Percentiles rank a stretch among this genome's conserved stretches.
Conservation (phyloP, 1,140 invertebrate genomes). For the Drosophila teissieri region DNA sequence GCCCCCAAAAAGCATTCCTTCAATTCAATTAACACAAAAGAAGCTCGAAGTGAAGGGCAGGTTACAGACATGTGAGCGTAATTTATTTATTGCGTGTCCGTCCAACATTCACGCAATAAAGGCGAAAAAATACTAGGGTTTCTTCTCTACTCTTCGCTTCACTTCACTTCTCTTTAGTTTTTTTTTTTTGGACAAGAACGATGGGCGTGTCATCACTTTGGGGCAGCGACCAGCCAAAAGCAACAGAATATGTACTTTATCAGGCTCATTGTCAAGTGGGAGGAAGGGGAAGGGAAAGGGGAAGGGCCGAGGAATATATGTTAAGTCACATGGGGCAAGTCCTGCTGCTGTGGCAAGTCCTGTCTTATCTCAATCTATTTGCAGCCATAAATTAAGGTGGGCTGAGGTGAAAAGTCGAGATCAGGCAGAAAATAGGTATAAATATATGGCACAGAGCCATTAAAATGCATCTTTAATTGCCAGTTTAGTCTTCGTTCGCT, state of each 20-base stretch:
- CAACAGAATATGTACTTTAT: slow-evolving; percentile 26
- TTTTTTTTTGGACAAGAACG: slow-evolving; percentile 17
- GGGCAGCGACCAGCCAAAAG: slow-evolving; percentile 25
- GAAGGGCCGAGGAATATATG: background rate
- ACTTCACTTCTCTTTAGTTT: too few species aligned
- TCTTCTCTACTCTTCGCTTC: too few species aligned
- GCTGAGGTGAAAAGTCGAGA: background rate
- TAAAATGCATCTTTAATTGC: background rate
- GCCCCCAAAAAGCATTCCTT: background rate
- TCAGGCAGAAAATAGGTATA: too few species aligned
- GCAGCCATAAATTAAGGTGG: background rate
- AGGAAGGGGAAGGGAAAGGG: background rate
- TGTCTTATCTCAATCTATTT: slow-evolving; percentile 24
- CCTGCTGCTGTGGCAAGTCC: background rate
- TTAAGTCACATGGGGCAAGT: background rate
- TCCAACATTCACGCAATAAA: slow-evolving; percentile 58
- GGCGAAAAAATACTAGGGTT: background rate
- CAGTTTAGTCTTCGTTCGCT: background rate
- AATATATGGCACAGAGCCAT: too few species aligned
- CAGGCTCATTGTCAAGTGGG: slow-evolving; percentile 29
- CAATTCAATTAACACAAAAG: slow-evolving; percentile 67
- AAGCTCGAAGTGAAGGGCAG: slow-evolving; percentile 32
- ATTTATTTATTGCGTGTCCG: slow-evolving; percentile 82
- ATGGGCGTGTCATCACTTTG: slow-evolving; percentile 43
- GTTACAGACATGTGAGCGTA: slow-evolving; percentile 74